Conservation (phyloP, 2,113 vertebrate species). For the Eidolon helvum region DNA sequence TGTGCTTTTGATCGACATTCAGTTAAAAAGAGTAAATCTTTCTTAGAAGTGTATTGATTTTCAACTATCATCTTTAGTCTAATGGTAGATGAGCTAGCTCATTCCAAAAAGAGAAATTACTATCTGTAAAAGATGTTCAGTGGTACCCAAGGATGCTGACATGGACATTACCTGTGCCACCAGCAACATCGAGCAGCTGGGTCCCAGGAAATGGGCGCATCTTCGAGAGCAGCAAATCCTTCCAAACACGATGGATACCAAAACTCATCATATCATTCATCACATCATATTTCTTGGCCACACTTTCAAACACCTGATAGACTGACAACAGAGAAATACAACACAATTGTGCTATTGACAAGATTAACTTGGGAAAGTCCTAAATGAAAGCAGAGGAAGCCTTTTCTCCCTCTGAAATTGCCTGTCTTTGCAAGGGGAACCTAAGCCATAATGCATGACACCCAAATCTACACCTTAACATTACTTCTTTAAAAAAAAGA, state of each 20-base stretch:
- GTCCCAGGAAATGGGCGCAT: conserved; percentile 93
- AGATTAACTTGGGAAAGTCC: neutral
- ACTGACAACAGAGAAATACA: conserved; percentile 82
- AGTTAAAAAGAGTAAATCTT: neutral
- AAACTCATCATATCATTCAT: conserved; percentile 99
- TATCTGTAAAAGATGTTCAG: neutral
- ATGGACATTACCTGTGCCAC: conserved; percentile 91
- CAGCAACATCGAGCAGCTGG: conserved; percentile 93
- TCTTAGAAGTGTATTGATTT: conserved; percentile 19
- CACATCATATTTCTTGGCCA: conserved; percentile 95
- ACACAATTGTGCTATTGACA: neutral
- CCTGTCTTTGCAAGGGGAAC: neutral
- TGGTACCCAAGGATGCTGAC: neutral
- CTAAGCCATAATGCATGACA: neutral
- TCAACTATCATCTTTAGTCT: neutral
- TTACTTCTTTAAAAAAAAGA: neutral
- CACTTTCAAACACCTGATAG: conserved; percentile 94
- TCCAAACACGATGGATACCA: conserved; percentile 96
- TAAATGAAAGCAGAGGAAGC: neutral
- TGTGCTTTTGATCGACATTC: neutral
- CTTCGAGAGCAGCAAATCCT: conserved; percentile 89
- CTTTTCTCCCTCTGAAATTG: neutral
- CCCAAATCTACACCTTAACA: neutral
- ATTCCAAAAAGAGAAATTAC: neutral
- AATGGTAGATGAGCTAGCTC: neutral